Percentiles rank a stretch among this genome's conserved stretches.
phyloP scores from a whole-genome alignment of 2,113 vertebrate genomes.

The Plecturocebus donacophilus region DNA sequence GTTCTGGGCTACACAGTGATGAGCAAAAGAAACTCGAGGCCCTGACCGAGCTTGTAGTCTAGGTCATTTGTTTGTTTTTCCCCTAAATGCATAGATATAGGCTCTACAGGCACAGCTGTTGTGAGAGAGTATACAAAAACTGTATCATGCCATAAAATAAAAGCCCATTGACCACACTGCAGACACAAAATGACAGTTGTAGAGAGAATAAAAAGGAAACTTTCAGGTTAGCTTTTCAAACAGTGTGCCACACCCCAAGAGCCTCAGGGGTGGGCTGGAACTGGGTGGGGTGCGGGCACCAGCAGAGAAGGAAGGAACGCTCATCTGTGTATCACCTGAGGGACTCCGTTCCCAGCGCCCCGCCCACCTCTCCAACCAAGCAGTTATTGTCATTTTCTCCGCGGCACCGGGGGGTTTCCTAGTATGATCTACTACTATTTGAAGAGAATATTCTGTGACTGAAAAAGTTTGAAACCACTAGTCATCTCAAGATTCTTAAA shows the following conservation, averaged over 20 bases:
- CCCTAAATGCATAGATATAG: background rate
- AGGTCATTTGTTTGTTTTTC: background rate
- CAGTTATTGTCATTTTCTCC: background rate
- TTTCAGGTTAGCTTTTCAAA: background rate
- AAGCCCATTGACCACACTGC: background rate
- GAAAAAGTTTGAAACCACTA: conserved; percentile 1
- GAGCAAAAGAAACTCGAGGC: background rate
- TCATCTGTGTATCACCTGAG: rapidly evolving
- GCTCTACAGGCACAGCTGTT: background rate
- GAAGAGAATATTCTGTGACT: conserved; percentile 3
- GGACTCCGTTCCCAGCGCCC: background rate
- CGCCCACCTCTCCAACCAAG: background rate
- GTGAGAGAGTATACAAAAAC: background rate
- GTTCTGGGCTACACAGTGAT: background rate
- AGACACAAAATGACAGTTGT: background rate
- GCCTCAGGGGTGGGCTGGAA: background rate
- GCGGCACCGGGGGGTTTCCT: background rate
- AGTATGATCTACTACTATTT: background rate
- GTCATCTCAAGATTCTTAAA: conserved; percentile 28
- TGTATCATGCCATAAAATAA: background rate
- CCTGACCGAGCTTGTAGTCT: background rate
- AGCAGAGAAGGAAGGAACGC: background rate
- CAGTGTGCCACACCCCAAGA: background rate
- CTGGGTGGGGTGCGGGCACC: background rate
- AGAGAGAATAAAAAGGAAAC: background rate